Base-by-base conservation (phyloP, 2,888 invertebrate species). In the Ophion ellenae region DNA sequence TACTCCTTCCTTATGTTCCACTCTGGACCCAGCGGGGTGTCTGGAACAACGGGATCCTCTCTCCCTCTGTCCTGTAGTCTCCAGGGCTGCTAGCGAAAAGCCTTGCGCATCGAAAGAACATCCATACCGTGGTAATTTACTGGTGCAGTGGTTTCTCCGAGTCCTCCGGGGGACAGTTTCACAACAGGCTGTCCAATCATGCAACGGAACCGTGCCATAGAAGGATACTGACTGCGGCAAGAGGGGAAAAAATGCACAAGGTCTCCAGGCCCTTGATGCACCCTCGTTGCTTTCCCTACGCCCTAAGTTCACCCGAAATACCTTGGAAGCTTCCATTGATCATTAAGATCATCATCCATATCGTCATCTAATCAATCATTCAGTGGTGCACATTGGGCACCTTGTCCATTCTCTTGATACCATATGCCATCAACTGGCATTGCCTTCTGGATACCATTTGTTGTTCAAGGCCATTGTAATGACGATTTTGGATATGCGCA, bases 71-170 rank as follows among this genome's bases (percentile, higher is more conserved):
- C 20, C 32, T 20, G 45, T 53, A 10, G 32, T 67, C 40, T 17
- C 17, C 32, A 45, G 57, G 59, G 57, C 28, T 20, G 11, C 64
- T 59, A 66, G 28, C 40, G 28, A 67, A 71, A 78, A 79, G 28
- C 64, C 53, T 79, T 73, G 73, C 59, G 24, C 53, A 9, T 75
- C 64, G 64, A 57, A 59, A 36, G 61, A 17, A 36, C 36, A 11
- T 59, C 45, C 67, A 36, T 20, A 32, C 24, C 53, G 45, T 24
- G 83, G 71, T 81, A 81, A 87, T 87, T 87, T 86, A 83, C 86
- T 81, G 77, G 83, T 81, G 61, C 74, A 86, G 86, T 81, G 84
- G 81, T 86, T 81, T 87, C 63, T 57, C 74, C 20, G 40, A 64
- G 45, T 83, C 69, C 74, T 87, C 53, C 67, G 77, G 83, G 63